phyloP scores from a whole-genome alignment of 2,113 vertebrate species.

The Hippopotamus amphibius region DNA sequence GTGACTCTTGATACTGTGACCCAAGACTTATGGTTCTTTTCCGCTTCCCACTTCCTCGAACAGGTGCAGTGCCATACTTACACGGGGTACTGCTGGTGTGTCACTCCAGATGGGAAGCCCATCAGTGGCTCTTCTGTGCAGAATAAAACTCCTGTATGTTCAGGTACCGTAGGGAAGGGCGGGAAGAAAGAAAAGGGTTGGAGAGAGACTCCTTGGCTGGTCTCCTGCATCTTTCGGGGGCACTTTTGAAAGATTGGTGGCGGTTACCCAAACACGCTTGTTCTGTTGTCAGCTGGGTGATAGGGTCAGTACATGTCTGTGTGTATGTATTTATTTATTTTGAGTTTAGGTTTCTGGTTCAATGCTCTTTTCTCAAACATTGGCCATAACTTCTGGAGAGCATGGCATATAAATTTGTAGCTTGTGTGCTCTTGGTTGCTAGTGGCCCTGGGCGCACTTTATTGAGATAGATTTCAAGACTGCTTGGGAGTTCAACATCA shows the following conservation, averaged over 20 bases:
- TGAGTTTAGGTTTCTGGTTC: constrained; percentile 16
- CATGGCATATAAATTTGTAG: not conserved
- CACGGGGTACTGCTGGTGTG: constrained; percentile 99
- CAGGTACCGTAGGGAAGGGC: constrained; percentile 92
- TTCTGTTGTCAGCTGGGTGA: not conserved
- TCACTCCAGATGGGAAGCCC: constrained; percentile 97
- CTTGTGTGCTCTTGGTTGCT: not conserved
- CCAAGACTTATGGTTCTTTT: constrained; percentile 54
- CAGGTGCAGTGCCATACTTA: constrained; percentile 99
- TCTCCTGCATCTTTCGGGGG: not conserved
- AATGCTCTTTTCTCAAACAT: not conserved
- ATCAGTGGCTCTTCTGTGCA: constrained; percentile 98
- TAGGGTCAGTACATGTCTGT: not conserved
- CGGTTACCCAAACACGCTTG: not conserved
- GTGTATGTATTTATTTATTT: not conserved
- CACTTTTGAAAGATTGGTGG: not conserved
- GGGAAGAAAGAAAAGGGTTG: constrained; percentile 50
- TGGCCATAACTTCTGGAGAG: not conserved
- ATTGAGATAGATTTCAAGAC: not conserved
- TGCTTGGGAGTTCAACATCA: not conserved
- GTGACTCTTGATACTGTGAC: not conserved
- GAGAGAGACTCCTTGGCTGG: not conserved
- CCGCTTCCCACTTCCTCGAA: constrained; percentile 69
- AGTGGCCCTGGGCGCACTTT: not conserved
- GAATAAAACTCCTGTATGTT: constrained; percentile 99